Base-by-base conservation (phyloP, 1,140 invertebrate species). In the roundworm (Caenorhabditis elegans) region DNA sequence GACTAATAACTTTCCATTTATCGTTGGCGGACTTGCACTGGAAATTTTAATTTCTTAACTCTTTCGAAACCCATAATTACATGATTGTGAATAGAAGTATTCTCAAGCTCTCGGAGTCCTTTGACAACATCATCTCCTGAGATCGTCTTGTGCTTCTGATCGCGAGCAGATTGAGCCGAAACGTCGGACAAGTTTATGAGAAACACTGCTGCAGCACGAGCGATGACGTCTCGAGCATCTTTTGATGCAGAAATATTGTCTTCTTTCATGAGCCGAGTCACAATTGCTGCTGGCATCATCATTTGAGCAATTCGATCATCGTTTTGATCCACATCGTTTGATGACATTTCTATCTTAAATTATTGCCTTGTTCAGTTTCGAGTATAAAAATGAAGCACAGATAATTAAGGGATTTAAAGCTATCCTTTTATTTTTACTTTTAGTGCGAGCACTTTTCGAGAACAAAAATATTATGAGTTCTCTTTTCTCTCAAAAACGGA, bases 381-480 rank as follows among this genome's bases (percentile, higher is more conserved):
- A n/a, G n/a, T n/a, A n/a, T n/a, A n/a, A n/a, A n/a, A n/a, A n/a
- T n/a, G n/a, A n/a, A n/a, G n/a, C n/a, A n/a, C n/a, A n/a, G n/a
- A n/a, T n/a, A n/a, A n/a, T n/a, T n/a, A n/a, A 24, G 17, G 19
- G 6, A 8, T 53, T 53, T 60, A 60, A 60, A 60, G 53, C 53
- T 60, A 60, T 60, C 19, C 60, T 70, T 70, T 70, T 70, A 39
- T 70, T 39, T 70, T 31, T 39, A 39, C 60, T 39, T 70, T 15
- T 39, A n/a, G 6, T 10, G 19, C 24, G 19, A 10, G 19, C 22
- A 55, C 51, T 55, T 28, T 11, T 24, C 3, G 51, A 70, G 17
- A 8, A 70, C 22, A 39, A 39, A 34, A 22, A 70, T 70, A 70
- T 70, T 19, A 70, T 70, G 60, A 70, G 60, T 70, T 70, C 22